phyloP scores from a whole-genome alignment of 2,888 invertebrate genomes.

The Malthinus flaveolus region DNA sequence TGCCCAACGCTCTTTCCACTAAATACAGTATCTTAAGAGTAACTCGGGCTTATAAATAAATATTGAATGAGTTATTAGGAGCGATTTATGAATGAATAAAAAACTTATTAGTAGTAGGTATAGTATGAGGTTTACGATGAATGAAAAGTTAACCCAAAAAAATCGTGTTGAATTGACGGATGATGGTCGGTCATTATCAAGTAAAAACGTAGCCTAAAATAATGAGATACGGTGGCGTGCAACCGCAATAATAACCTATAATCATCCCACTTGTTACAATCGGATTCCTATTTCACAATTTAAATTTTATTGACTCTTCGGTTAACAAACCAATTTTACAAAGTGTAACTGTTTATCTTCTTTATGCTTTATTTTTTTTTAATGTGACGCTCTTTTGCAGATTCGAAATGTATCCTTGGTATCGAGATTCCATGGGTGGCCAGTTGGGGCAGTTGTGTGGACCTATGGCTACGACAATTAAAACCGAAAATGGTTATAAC shows the following conservation, averaged over 20 bases:
- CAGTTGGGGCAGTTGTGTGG: conserved; percentile 61
- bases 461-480: conserved; percentile 63
- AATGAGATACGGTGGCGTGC: conserved; percentile 34
- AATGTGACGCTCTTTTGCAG: conserved; percentile 33
- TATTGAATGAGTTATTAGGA: too few relatives aligned
- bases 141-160: not conserved
- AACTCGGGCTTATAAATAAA: too few relatives aligned
- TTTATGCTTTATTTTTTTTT: not conserved
- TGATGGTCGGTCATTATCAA: conserved; percentile 28
- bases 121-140: not conserved
- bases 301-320: not conserved
- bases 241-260: conserved; percentile 32
- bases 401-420: conserved; percentile 65
- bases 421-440: conserved; percentile 62
- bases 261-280: conserved; percentile 33
- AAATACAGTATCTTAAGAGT: too few relatives aligned
- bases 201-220: conserved; percentile 28
- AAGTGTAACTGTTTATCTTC: not conserved
- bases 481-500: conserved; percentile 69
- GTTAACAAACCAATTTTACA: not conserved
- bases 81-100: too few relatives aligned
- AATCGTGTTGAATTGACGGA: conserved; percentile 19
- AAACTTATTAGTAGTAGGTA: too few relatives aligned
- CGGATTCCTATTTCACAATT: conserved; percentile 25
- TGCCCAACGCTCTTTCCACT: too few relatives aligned